Percentiles rank a stretch among this genome's conserved stretches.
These are phyloP conservation scores for Athalia cordata DNA, from an alignment of 2,888 invertebrate genomes.

Conservation along the genomic window DNA sequence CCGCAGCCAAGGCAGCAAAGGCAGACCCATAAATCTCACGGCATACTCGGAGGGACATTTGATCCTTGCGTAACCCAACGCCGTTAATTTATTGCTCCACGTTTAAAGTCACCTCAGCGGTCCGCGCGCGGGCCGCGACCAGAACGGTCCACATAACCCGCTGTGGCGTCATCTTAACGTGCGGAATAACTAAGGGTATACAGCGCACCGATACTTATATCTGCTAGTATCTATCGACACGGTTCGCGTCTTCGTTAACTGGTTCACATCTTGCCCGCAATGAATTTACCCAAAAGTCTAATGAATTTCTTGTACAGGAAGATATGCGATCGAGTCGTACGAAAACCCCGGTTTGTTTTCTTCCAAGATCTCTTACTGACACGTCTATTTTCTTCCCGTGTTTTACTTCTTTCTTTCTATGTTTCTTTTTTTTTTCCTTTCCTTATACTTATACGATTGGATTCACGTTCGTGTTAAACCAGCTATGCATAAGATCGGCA, in stretches of 20 bases:
- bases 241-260: no score
- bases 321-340: no score
- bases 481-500: slow-evolving; percentile 49
- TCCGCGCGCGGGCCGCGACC: slow-evolving; percentile 49
- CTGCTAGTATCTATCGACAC: no score
- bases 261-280: no score
- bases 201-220: slow-evolving; percentile 34
- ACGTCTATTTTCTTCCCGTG: no score
- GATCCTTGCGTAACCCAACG: slow-evolving; percentile 74
- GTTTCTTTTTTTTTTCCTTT: no score
- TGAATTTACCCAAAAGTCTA: no score
- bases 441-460: no score
- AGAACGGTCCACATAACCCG: slow-evolving; percentile 48
- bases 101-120: slow-evolving; percentile 72
- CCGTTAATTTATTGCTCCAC: slow-evolving; percentile 74
- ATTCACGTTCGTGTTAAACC: slow-evolving; percentile 38
- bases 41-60: slow-evolving; percentile 73
- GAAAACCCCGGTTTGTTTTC: no score
- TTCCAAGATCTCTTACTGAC: no score
- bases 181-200: slow-evolving; percentile 21
- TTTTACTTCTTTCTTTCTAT: slow-evolving; percentile 14
- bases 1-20: slow-evolving; percentile 59
- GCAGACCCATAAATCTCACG: slow-evolving; percentile 72
- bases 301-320: no score
- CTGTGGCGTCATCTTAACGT: slow-evolving; percentile 48